Evolutionary conservation across 2,113 vertebrate genomes (phyloP).

Genomic region (Microtus oregoni): DNA sequence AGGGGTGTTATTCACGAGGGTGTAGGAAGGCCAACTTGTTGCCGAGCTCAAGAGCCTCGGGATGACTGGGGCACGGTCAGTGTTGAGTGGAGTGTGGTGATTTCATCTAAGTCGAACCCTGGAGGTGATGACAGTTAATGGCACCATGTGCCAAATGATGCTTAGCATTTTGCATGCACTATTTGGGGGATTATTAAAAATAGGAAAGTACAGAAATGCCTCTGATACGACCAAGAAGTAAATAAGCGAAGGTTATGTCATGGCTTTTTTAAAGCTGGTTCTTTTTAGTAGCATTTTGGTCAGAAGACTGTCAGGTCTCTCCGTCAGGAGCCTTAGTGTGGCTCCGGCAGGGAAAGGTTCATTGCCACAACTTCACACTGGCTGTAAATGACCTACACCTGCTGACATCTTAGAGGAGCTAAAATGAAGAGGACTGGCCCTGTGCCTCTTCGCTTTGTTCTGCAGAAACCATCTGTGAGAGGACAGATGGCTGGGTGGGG

Average conservation of each 20-base stretch:
- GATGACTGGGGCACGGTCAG: neutral
- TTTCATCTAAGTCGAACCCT: neutral
- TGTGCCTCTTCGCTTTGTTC: neutral
- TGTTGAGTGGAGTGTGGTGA: neutral
- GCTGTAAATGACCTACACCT: conserved; percentile 7
- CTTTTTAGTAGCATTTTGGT: neutral
- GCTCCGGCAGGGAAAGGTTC: neutral
- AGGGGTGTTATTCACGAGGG: conserved; percentile 44
- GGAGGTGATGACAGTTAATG: neutral
- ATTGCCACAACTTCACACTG: neutral
- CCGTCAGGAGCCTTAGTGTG: neutral
- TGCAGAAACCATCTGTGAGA: neutral
- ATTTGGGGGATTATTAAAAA: conserved; percentile 61
- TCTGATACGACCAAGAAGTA: conserved; percentile 12
- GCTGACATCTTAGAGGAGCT: neutral
- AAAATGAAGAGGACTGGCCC: neutral
- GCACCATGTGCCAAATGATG: neutral
- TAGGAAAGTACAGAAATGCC: neutral
- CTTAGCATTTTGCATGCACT: conserved; percentile 18
- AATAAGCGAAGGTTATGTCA: conserved; percentile 7
- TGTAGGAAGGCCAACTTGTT: neutral
- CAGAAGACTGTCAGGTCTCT: neutral
- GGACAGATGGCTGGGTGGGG: neutral
- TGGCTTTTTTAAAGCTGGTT: conserved; percentile 5
- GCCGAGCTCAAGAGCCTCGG: neutral